Evolutionary conservation across 2,888 invertebrate species (phyloP).

Genomic region (Diaprepes abbreviatus): DNA sequence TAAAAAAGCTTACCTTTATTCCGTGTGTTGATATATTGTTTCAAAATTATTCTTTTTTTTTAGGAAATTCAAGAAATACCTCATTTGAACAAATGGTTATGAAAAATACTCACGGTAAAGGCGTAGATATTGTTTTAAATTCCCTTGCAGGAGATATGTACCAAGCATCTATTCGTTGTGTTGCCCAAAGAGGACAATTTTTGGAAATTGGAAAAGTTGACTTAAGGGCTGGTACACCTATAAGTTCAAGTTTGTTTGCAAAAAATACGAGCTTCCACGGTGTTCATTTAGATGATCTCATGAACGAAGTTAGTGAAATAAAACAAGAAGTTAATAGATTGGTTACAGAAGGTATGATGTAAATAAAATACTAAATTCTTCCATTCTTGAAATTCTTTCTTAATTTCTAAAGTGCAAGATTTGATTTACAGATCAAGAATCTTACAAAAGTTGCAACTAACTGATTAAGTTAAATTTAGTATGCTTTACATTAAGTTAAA

Average conservation of each 20-base stretch:
- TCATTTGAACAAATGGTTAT: slow-evolving; percentile 90
- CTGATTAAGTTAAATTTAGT: too few relatives aligned
- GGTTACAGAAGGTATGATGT: slow-evolving; percentile 12
- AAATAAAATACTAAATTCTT: not conserved
- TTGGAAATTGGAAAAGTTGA: slow-evolving; percentile 90
- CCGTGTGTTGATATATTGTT: too few relatives aligned
- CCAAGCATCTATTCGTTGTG: slow-evolving; percentile 75
- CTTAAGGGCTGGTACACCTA: slow-evolving; percentile 74
- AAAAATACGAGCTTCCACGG: slow-evolving; percentile 83
- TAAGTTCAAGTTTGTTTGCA: slow-evolving; percentile 76
- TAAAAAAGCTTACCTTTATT: too few relatives aligned
- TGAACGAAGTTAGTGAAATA: slow-evolving; percentile 57
- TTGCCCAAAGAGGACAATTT: slow-evolving; percentile 76
- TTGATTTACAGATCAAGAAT: too few relatives aligned
- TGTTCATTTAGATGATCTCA: slow-evolving; percentile 76
- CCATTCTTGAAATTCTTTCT: too few relatives aligned
- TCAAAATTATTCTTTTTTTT: slow-evolving; percentile 18
- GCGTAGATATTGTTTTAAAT: slow-evolving; percentile 92
- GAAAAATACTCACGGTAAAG: slow-evolving; percentile 84
- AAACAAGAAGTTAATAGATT: slow-evolving; percentile 17
- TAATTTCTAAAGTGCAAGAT: too few relatives aligned
- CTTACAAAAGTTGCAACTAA: too few relatives aligned
- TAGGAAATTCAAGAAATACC: slow-evolving; percentile 87
- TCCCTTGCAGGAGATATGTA: slow-evolving; percentile 93
- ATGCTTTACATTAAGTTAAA: too few relatives aligned